A percentile compares a stretch with the other conserved stretches of the same genome.
phyloP scores from a whole-genome alignment of 2,797 vertebrate species.

The Limosa lapponica region DNA sequence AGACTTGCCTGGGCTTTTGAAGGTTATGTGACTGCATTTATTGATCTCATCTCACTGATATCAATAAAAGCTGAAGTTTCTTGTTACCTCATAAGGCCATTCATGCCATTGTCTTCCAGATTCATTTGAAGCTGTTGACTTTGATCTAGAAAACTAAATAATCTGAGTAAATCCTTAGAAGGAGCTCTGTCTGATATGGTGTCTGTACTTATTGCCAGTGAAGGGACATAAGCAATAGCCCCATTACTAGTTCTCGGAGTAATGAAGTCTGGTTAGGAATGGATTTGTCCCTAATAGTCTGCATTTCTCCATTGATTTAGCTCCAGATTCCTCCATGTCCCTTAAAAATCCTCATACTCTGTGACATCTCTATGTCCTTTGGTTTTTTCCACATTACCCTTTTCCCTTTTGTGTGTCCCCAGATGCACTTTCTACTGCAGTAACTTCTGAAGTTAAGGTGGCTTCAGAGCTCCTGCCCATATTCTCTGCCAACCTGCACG shows the following conservation, averaged over 20 bases:
- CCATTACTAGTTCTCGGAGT: background rate
- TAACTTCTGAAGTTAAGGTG: background rate
- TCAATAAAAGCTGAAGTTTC: constrained; percentile 14
- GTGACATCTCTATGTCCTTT: background rate
- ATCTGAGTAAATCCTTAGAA: background rate
- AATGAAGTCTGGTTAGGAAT: background rate
- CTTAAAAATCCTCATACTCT: background rate
- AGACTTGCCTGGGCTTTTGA: constrained; percentile 3
- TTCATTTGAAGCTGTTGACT: constrained; percentile 23
- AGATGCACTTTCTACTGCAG: background rate
- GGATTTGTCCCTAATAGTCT: background rate
- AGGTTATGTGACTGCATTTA: constrained; percentile 20
- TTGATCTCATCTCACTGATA: constrained; percentile 26
- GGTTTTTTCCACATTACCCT: background rate
- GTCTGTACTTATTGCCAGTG: background rate
- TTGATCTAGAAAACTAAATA: constrained; percentile 13
- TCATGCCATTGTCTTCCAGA: background rate
- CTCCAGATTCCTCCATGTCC: background rate
- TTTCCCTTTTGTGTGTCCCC: background rate
- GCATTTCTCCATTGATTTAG: background rate
- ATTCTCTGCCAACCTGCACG: background rate
- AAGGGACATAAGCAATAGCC: background rate
- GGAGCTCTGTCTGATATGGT: background rate
- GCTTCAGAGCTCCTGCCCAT: background rate
- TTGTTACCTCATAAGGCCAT: background rate